A percentile compares a stretch with the other conserved stretches of the same genome.
phyloP scores from a whole-genome alignment of 2,113 vertebrate species.

The Pedetes capensis region DNA sequence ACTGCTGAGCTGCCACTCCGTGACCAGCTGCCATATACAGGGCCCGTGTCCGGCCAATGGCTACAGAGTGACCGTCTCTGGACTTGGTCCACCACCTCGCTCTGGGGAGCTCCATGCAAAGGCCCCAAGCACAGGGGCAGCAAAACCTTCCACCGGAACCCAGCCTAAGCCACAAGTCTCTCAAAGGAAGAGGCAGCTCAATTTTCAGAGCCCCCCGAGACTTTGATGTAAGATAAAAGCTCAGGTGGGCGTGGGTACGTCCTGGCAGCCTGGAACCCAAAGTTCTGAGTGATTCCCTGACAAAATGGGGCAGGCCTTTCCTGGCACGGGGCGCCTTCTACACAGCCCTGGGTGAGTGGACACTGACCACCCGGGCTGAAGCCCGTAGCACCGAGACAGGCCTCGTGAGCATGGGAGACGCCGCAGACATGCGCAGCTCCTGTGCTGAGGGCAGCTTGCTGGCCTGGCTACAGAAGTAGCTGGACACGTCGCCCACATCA shows the following conservation, averaged over 20 bases:
- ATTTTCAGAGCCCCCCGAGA: rapidly evolving
- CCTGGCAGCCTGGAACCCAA: no score
- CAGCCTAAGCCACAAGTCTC: background rate
- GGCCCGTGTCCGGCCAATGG: rapidly evolving
- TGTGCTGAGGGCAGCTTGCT: rapidly evolving
- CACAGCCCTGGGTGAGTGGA: background rate
- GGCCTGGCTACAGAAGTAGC: background rate
- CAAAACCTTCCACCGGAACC: background rate
- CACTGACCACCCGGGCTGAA: rapidly evolving
- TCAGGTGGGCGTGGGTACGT: rapidly evolving
- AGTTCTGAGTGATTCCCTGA: no score
- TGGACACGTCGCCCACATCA: rapidly evolving
- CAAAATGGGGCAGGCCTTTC: background rate
- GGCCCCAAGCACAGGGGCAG: background rate
- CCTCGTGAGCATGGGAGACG: rapidly evolving
- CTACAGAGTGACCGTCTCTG: rapidly evolving
- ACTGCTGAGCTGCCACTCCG: rapidly evolving
- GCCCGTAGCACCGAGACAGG: rapidly evolving
- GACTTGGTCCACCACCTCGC: rapidly evolving
- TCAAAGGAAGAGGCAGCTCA: rapidly evolving
- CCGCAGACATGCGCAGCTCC: rapidly evolving
- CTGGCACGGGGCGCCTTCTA: rapidly evolving
- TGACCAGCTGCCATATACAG: rapidly evolving
- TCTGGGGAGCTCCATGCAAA: background rate
- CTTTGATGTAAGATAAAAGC: no score